Evolutionary conservation across 2,888 invertebrate genomes (phyloP), one percentile per base, ranked within the genome.

Genomic region (Heteropelma amictum): DNA sequence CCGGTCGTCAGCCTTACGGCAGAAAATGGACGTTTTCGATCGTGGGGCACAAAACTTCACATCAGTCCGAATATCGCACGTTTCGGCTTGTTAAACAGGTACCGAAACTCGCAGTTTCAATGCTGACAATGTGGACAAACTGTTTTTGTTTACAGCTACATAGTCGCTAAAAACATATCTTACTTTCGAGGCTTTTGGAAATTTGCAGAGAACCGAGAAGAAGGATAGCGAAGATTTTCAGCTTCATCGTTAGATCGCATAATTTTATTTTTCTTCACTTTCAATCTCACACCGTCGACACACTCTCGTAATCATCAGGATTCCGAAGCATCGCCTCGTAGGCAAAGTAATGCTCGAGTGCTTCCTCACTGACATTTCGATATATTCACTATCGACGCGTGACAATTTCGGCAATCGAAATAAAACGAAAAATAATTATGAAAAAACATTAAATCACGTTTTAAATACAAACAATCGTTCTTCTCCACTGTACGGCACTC

Each of bases 191-290:
- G 71, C 83, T 77, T 76, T 80, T 80, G 74, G 82, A 80, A 51
- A 84, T 82, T 76, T 81, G 83, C 65, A 84, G 82, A 53, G 81
- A 81, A 78, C 79, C 82, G 77, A 84, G 76, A 68, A 84, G 84
- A 76, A 84, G 76, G 68, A 84, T 77, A 67, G 71, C 71, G 79
- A 81, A 83, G 79, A 82, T 80, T 80, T 82, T 82, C 77, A 84
- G 76, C 80, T 82, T 81, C 84, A 84, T 84, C 74, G 72, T 77
- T 51, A 51, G 67, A 76, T 83, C 78, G 81, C 84, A 84, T 84
- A 56, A 75, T 71, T 70, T 60, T 65, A 7, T 47, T 45, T 47
- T 35, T 49, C 19, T 38, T 23, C 71, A 67, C 71, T 61, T 47
- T 54, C 40, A 17, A 67, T 67, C 65, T 67, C 69, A 69, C 63